Percentiles rank a stretch among this genome's conserved stretches.
Conservation (phyloP, 2,113 vertebrate genomes). For the Melanocharis versteri region DNA sequence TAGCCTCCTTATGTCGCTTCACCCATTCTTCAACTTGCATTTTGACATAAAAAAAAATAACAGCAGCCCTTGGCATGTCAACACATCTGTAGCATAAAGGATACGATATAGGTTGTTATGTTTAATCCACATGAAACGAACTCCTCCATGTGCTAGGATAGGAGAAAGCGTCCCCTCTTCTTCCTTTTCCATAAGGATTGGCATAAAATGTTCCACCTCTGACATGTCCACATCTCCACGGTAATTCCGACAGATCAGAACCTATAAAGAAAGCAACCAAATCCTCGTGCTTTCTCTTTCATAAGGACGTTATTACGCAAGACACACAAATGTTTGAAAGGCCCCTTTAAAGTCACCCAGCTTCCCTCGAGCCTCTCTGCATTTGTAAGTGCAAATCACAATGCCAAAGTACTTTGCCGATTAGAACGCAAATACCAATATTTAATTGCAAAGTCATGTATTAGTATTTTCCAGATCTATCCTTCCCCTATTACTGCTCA, state of each 20-base stretch:
- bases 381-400: accelerated
- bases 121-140: constrained; percentile 99
- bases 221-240: constrained; percentile 98
- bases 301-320: accelerated
- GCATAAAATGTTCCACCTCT: constrained; percentile 98
- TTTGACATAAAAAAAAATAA: background rate
- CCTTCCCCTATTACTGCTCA: background rate
- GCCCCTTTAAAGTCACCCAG: no score
- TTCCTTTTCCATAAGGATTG: constrained; percentile 97
- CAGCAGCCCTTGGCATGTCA: no score
- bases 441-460: accelerated
- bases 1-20: accelerated
- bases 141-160: constrained; percentile 91
- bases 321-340: accelerated
- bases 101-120: constrained; percentile 98
- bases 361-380: background rate
- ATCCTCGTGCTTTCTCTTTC: accelerated
- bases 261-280: constrained; percentile 55
- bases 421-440: accelerated
- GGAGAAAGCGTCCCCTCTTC: constrained; percentile 94
- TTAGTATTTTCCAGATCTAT: accelerated
- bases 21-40: constrained; percentile 19
- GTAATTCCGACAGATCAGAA: constrained; percentile 96
- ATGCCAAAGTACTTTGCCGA: accelerated
- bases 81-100: constrained; percentile 21